Evolutionary conservation across 64 coral and sea anemone genomes (phyloP), one percentile per base, ranked within the genome.

Genomic region (Pocillopora verrucosa): DNA sequence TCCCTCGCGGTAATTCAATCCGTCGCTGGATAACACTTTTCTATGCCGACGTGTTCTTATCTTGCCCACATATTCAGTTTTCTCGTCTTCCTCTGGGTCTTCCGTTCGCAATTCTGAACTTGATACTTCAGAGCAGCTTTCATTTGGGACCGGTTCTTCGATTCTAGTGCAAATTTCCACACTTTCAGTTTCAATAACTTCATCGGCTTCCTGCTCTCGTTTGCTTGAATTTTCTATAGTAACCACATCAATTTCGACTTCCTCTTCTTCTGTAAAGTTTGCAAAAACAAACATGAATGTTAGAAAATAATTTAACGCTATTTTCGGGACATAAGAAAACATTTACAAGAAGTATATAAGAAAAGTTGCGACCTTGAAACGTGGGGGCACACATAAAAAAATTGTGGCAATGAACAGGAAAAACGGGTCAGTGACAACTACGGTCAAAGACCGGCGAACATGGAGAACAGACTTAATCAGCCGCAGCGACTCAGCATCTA

Each of bases 211-310:
- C 56, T 81, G 61, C 22, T 97, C 95, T 34, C 62, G 91, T 82
- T 97, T 97, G 65, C 75, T 73, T 20, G 91, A 82, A 69, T 97
- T 93, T 65, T 97, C 95, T 86, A 97, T 97, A 79, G 95, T 93
- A 90, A 97, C 95, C 34, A 97, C 95, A 67, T 97, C 93, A 3
- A 94, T 83, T 81, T 94, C 94, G 30, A 96, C 94, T 82, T 96
- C 94, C 87, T 96, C 94, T 79, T 97, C 95, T 97, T 86, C 88
- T 92, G 64, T 70, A 70, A 91, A 97, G 79, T 80, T 85, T 72
- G 87, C 45, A 92, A 88, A 88, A 91, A 92, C 63, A 89, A 77
- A 69, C 60, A 78, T 56, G 60, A 80, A 77, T 79, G 76, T 94
- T 87, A 74, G 84, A 90, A 79, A 90, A 89, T 81, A 74, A 91